Conservation (phyloP, 2,888 invertebrate genomes). For the Thereva unica region DNA sequence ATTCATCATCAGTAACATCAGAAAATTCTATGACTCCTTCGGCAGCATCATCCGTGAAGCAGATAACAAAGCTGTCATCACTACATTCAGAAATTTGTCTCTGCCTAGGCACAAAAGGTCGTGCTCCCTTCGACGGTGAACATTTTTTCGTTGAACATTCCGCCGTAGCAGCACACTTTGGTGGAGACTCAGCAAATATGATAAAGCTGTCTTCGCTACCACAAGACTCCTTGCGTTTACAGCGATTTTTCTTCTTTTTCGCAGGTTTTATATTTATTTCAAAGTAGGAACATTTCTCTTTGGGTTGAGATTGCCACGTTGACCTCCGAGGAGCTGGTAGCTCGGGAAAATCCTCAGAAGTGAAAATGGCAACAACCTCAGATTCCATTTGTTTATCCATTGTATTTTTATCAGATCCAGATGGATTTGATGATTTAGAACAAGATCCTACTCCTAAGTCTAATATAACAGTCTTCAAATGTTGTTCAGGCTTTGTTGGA, state of each 20-base stretch:
- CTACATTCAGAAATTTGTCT: slow-evolving; percentile 48
- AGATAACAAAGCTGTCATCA: slow-evolving; percentile 47
- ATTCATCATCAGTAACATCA: slow-evolving; percentile 23
- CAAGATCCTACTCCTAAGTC: slow-evolving; percentile 21
- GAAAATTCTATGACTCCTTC: slow-evolving; percentile 38
- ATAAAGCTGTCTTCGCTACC: slow-evolving; percentile 42
- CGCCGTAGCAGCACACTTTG: neutral
- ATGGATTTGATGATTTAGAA: neutral
- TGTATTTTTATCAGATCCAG: neutral
- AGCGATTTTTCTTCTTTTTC: neutral
- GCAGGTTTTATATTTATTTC: neutral
- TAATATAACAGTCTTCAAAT: slow-evolving; percentile 29
- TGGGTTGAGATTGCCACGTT: neutral
- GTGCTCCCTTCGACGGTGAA: neutral
- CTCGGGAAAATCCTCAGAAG: slow-evolving; percentile 44
- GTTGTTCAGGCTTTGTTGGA: slow-evolving; percentile 12
- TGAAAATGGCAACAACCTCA: slow-evolving; percentile 42
- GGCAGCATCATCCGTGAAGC: slow-evolving; percentile 44
- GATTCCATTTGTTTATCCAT: slow-evolving; percentile 5
- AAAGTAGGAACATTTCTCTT: neutral
- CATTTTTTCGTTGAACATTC: neutral
- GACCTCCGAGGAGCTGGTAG: slow-evolving; percentile 30
- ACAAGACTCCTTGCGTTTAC: slow-evolving; percentile 24
- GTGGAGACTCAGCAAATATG: slow-evolving; percentile 29
- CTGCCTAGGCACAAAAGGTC: slow-evolving; percentile 24